These are phyloP conservation scores for Elgonia sp. DNA, from an alignment of 2,888 invertebrate genomes.

Conservation along the genomic window DNA sequence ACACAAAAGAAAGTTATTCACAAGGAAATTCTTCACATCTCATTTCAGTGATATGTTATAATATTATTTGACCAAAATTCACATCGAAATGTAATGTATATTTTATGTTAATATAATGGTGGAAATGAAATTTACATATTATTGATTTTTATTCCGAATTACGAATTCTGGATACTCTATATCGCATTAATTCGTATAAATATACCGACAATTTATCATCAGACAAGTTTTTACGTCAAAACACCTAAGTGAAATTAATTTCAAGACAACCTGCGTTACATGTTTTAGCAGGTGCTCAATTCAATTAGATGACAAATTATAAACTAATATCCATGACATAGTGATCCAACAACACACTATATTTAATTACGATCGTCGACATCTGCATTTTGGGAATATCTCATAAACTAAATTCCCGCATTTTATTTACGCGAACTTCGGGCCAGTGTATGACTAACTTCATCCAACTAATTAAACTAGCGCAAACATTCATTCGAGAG, in stretches of 20 bases:
- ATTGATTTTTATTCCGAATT: no score
- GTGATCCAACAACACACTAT: constrained; percentile 1
- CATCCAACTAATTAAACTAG: constrained; percentile 66
- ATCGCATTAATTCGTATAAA: no score
- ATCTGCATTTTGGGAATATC: constrained; percentile 6
- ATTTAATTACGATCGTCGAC: neutral
- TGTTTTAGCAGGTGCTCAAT: no score
- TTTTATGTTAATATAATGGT: neutral
- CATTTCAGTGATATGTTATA: neutral
- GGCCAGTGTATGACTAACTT: constrained; percentile 57
- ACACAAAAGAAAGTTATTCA: neutral
- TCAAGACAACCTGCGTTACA: neutral
- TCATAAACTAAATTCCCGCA: neutral
- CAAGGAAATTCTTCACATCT: neutral
- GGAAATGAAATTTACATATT: no score
- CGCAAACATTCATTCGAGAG: constrained; percentile 64
- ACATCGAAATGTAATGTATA: neutral
- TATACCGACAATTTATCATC: no score
- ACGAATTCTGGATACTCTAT: no score
- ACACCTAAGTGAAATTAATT: no score
- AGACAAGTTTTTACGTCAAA: no score
- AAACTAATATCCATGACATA: neutral
- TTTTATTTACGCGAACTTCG: constrained; percentile 16
- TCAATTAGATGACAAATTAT: neutral
- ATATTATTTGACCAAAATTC: constrained; percentile 1